Percentiles rank a stretch among this genome's conserved stretches.
Conservation (phyloP, 1,140 invertebrate species). For the Mizuhopecten yessoensis region DNA sequence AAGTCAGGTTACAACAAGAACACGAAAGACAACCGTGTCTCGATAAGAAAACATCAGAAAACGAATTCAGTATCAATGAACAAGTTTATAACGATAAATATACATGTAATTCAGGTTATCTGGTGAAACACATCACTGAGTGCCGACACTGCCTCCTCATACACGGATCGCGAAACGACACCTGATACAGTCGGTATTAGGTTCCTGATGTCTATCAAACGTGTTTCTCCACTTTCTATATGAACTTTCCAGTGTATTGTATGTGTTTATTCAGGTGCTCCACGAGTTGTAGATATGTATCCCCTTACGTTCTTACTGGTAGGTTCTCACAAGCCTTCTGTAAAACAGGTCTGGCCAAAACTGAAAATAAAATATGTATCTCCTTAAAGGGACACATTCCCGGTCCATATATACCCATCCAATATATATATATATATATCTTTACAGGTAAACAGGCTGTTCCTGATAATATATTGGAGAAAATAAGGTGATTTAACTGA, state of each 20-base stretch:
- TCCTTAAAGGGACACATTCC: no score
- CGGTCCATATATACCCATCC: no score
- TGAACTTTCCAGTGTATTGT: background rate
- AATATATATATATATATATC: no score
- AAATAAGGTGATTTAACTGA: no score
- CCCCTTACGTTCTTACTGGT: background rate
- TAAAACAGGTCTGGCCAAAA: background rate
- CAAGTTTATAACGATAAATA: background rate
- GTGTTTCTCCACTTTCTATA: background rate
- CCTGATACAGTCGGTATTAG: background rate
- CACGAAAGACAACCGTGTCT: background rate
- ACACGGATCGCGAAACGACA: background rate
- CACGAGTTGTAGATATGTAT: constrained; percentile 39
- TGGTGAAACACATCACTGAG: background rate
- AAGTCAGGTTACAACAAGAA: background rate
- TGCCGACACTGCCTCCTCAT: background rate
- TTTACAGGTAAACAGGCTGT: no score
- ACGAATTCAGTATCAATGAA: background rate
- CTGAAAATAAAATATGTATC: background rate
- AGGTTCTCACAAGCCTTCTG: background rate
- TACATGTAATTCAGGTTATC: background rate
- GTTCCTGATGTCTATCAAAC: constrained; percentile 38
- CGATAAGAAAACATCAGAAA: background rate
- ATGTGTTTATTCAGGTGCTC: constrained; percentile 32
- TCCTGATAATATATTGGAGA: no score